Conservation (phyloP, 2,113 vertebrate species). For the Theropithecus gelada region DNA sequence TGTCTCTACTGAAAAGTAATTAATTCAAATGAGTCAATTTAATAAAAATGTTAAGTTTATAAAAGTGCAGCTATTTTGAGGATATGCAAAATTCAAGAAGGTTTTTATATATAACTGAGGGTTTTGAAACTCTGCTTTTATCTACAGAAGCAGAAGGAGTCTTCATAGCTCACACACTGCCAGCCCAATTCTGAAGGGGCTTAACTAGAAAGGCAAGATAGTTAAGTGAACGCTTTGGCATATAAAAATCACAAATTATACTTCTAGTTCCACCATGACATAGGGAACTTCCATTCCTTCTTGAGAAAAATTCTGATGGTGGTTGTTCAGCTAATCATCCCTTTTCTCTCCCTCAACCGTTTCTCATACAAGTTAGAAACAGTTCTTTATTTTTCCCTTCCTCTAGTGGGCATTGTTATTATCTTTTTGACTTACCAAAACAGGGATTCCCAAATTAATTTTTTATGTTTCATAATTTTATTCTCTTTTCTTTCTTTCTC, state of each 20-base stretch:
- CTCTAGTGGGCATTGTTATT: not conserved
- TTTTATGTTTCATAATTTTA: not conserved
- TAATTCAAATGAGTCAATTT: not conserved
- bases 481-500: not conserved
- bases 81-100: not conserved
- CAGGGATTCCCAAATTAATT: not conserved
- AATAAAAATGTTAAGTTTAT: not conserved
- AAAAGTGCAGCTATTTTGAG: constrained; percentile 3
- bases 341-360: not conserved
- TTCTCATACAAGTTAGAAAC: not conserved
- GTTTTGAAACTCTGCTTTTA: constrained; percentile 35
- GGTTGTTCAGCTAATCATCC: not conserved
- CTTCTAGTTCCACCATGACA: not conserved
- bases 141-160: not conserved
- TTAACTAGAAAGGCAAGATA: not conserved
- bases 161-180: not conserved
- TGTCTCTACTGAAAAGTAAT: too few species aligned
- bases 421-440: not conserved
- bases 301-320: not conserved
- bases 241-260: not conserved
- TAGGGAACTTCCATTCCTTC: not conserved
- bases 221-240: not conserved
- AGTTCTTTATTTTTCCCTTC: not conserved
- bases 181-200: not conserved
- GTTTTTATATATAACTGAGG: not conserved